These are phyloP conservation scores for Panzeria rudis DNA, from an alignment of 2,888 invertebrate genomes.

Conservation along the genomic window DNA sequence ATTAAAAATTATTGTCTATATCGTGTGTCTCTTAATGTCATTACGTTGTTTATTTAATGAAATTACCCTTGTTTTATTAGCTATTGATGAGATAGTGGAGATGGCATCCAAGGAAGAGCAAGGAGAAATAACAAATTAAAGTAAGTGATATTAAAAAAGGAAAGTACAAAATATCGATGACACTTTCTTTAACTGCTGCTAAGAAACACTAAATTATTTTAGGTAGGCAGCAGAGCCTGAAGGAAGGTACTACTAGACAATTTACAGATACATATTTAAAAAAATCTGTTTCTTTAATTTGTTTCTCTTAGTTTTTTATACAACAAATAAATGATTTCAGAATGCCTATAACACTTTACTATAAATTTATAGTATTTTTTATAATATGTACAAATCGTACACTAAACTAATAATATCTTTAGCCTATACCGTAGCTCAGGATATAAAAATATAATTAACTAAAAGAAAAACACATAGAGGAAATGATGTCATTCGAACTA, in stretches of 20 bases:
- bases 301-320: no score
- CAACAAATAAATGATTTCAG: background rate
- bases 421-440: background rate
- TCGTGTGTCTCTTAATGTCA: conserved; percentile 40
- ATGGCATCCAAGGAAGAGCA: background rate
- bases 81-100: background rate
- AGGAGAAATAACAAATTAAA: background rate
- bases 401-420: background rate
- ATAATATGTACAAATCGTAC: background rate
- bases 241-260: background rate
- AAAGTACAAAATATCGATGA: background rate
- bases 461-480: conserved; percentile 2
- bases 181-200: background rate
- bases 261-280: background rate
- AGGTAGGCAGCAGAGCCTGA: background rate
- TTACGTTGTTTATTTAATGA: conserved; percentile 55
- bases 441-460: background rate
- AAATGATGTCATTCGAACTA: conserved; percentile 29
- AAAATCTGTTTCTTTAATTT: background rate
- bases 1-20: background rate
- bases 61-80: conserved; percentile 43
- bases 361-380: background rate
- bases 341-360: background rate
- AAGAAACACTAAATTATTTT: background rate
- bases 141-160: background rate